phyloP scores from a whole-genome alignment of 2,113 vertebrate genomes.

The Meriones unguiculatus region DNA sequence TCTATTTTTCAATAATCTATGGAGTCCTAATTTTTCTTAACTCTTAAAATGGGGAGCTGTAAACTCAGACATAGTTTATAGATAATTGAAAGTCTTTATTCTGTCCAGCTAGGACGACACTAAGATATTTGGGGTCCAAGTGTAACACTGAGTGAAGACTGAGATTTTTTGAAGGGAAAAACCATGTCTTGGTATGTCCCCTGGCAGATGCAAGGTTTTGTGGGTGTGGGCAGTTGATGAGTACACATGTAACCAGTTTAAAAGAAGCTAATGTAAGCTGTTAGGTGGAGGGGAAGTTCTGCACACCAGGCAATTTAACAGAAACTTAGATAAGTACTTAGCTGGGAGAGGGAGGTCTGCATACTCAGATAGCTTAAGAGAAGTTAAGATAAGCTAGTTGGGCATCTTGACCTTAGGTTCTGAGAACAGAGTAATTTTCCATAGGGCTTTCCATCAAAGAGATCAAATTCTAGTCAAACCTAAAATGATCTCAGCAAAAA shows the following conservation, averaged over 20 bases:
- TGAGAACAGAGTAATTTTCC: background rate
- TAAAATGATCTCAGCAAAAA: background rate
- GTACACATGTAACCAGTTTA: background rate
- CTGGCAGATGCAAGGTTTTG: background rate
- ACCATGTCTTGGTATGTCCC: background rate
- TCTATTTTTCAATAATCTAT: background rate
- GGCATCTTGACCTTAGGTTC: background rate
- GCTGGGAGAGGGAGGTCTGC: background rate
- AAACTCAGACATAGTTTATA: background rate
- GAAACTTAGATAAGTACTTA: background rate
- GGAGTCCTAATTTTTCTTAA: background rate
- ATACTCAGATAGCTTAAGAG: background rate
- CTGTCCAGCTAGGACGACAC: background rate
- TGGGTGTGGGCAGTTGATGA: background rate
- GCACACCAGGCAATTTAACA: background rate
- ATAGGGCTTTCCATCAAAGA: background rate
- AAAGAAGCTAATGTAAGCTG: background rate
- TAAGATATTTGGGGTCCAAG: too few relatives aligned
- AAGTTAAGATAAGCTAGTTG: background rate
- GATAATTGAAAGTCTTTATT: background rate
- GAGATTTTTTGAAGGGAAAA: background rate
- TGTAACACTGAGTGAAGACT: background rate
- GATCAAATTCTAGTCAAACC: background rate
- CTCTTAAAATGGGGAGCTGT: too few relatives aligned
- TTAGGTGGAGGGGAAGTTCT: background rate